Percentiles rank a stretch among this genome's conserved stretches.
Evolutionary conservation across 53 echinoderm and acorn worm genomes (phyloP).

Genomic region (Paelopatides confundens): DNA sequence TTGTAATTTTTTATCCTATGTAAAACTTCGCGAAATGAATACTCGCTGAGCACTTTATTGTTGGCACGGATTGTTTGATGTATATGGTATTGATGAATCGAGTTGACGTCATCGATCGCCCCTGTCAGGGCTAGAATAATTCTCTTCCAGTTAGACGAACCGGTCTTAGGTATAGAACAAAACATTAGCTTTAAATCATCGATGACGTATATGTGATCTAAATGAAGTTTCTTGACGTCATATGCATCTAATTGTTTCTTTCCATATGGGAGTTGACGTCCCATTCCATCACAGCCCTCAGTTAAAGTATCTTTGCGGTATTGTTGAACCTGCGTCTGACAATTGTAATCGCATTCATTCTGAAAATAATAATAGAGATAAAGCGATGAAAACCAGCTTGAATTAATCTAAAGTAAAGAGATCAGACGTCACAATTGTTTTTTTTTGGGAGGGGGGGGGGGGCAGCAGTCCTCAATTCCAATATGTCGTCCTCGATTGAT

Average conservation of each 20-base stretch:
- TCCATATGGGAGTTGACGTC: constrained; percentile 9
- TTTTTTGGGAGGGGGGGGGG: neutral
- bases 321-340: constrained; percentile 30
- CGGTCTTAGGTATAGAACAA: constrained; percentile 25
- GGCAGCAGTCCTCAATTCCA: neutral
- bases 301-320: neutral
- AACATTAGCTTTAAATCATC: constrained; percentile 10
- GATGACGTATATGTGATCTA: constrained; percentile 28
- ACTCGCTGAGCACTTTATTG: neutral
- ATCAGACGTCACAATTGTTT: too few relatives aligned
- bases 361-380: neutral
- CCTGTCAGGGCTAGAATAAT: constrained; percentile 1
- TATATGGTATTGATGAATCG: constrained; percentile 22
- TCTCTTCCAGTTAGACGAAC: constrained; percentile 35
- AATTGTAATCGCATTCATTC: constrained; percentile 20
- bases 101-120: neutral
- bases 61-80: neutral
- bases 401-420: too few relatives aligned
- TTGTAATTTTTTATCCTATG: constrained; percentile 3
- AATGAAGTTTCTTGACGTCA: constrained; percentile 12
- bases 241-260: constrained; percentile 9
- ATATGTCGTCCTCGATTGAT: too few relatives aligned
- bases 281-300: neutral
- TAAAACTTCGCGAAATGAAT: neutral
- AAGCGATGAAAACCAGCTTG: too few relatives aligned